Base-by-base conservation (phyloP, 1,140 invertebrate species). In the Pomacea maculata region DNA sequence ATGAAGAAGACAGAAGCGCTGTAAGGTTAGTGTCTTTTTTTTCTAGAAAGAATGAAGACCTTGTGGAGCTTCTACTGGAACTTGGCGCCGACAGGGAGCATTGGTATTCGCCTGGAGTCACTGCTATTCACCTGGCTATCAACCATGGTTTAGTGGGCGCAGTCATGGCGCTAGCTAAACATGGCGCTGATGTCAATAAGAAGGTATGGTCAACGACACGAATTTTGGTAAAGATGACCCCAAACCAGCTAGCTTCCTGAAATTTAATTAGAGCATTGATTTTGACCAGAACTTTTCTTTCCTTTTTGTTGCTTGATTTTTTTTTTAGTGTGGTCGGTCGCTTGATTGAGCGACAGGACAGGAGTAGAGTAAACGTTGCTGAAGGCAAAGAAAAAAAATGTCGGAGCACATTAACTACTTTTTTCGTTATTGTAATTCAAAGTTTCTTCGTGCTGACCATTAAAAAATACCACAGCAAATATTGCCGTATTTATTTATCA, bases 131-230 rank as follows among this genome's bases (percentile, higher is more conserved):
- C 75, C 8, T 77, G 14, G 63, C 63, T 9, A 34, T 57, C 7
- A 1, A 25, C 2, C 45, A 63, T 19, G 21, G 65, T 17, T 29
- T 65, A 19, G 0, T 17, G 4, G 15, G 64, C 17, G 63, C 65
- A 19, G 52, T 77, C 11, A 4, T 52, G 45, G 29, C 29, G 9
- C 19, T 77, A 63, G 63, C 63, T 21, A 52, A 67, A 12, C 75
- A 77, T 57, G 75, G 75, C 7, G 75, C 34, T 1, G 64, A 77
- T 34, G 17, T 77, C 25, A 68, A 77, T 52, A 63, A 25, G 7
- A 34, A 52, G 75, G 75, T 77, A n/a, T n/a, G 63, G 54, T 6
- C 25, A 21, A 45, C 34, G 34, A 45, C 34, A 45, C 34, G 34
- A 45, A 45, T 45, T 45, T 45, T 45, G 34, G 0, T 45, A 45